Evolutionary conservation across 2,888 invertebrate species (phyloP), one percentile per base, ranked within the genome.

Genomic region (Orthonevra nobilis): DNA sequence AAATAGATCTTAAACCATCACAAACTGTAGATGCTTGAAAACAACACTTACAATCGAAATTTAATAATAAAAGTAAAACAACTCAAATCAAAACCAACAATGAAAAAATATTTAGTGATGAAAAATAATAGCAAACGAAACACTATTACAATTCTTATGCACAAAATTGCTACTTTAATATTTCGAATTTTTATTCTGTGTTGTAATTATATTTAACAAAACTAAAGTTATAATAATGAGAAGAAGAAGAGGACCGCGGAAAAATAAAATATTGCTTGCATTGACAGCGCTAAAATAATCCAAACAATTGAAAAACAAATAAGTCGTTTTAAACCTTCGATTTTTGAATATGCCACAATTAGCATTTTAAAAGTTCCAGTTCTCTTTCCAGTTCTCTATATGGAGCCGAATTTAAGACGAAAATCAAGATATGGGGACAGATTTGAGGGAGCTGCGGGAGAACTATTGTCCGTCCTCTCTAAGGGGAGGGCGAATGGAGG

Each of bases 131-230:
- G 63, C 58, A 79, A 72, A 19, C 12, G 20, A 64, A 66, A 79
- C 73, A 79, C 79, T 48, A 73, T 54, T 56, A 23, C 30, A 61
- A 56, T 44, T 73, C 46, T 73, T 66, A 66, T 72, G 79, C 79
- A 79, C 79, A 66, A 79, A 72, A 79, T 56, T 61, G 79, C 73
- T 79, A 73, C 61, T 79, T 38, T 14, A 44, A 61, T n/a, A n/a
- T 70, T 66, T 66, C 36, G 46, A 77, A 64, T 17, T 69, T 69
- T 70, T 52, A 73, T 66, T 70, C 63, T 70, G 56, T 70, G 75
- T 77, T 77, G 64, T 77, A 77, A 70, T 70, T 60, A 73, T 60
- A 52, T 54, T 34, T 42, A 64, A 52, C 28, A 40, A 20, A 69
- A n/a, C n/a, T n/a, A n/a, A n/a, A n/a, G n/a, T n/a, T n/a, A n/a